These are phyloP conservation scores for Nephrocerus scutellatus DNA, from an alignment of 2,888 invertebrate species.

Conservation along the genomic window DNA sequence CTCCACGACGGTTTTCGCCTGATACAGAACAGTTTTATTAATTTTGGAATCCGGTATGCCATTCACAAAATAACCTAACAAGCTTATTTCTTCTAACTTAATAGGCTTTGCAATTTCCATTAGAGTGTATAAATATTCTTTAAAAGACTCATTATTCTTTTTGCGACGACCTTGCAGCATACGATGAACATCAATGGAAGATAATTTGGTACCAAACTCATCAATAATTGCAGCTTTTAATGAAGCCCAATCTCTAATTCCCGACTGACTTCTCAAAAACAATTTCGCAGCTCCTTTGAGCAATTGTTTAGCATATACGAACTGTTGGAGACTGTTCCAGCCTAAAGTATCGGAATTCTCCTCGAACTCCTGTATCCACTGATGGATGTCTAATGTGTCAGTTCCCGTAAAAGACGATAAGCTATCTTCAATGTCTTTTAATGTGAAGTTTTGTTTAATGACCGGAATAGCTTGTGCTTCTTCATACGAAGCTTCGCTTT, in stretches of 20 bases:
- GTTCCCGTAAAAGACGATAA: not conserved
- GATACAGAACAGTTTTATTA: slow-evolving; percentile 13
- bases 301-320: slow-evolving; percentile 8
- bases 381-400: not conserved
- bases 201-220: slow-evolving; percentile 8
- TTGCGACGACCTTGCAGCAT: slow-evolving; percentile 11
- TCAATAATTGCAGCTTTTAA: slow-evolving; percentile 9
- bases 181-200: slow-evolving; percentile 11
- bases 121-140: slow-evolving; percentile 14
- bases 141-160: slow-evolving; percentile 4
- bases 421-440: slow-evolving; percentile 1
- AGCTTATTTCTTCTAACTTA: slow-evolving; percentile 14
- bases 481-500: not conserved
- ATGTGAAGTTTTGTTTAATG: slow-evolving; percentile 6
- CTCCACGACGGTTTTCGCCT: slow-evolving; percentile 11
- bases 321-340: slow-evolving; percentile 8
- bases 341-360: slow-evolving; percentile 1
- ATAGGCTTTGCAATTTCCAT: slow-evolving; percentile 14
- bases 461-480: too few species aligned
- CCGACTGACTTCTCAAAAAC: slow-evolving; percentile 7
- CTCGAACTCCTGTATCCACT: slow-evolving; percentile 5
- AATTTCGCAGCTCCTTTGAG: slow-evolving; percentile 10
- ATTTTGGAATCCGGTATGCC: slow-evolving; percentile 12
- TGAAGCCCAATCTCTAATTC: slow-evolving; percentile 4
- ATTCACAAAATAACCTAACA: slow-evolving; percentile 13